phyloP scores from a whole-genome alignment of 2,113 vertebrate species.

The Myotis brandtii region DNA sequence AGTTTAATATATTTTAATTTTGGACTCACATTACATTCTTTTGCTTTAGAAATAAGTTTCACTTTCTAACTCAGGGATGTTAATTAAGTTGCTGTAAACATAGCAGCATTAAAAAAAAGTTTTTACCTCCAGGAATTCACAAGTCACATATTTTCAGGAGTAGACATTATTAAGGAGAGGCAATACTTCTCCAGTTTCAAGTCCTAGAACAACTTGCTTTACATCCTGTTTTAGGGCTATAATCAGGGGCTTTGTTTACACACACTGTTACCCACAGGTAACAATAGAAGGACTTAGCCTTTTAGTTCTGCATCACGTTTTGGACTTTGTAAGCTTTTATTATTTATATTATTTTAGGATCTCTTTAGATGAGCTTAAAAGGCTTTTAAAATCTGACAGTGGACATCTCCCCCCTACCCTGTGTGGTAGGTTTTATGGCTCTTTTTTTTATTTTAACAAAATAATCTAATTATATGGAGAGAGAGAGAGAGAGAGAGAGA shows the following conservation, averaged over 20 bases:
- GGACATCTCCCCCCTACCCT: not conserved
- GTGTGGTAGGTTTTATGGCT: not conserved
- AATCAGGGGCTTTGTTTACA: not conserved
- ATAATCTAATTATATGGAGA: not conserved
- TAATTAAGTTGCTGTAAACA: constrained; percentile 47
- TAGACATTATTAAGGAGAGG: not conserved
- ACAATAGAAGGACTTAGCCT: not conserved
- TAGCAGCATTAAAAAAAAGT: not conserved
- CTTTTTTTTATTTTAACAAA: constrained; percentile 31
- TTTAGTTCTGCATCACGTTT: not conserved
- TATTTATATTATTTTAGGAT: constrained; percentile 32
- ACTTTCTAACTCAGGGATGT: not conserved
- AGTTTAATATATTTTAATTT: not conserved
- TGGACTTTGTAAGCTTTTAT: constrained; percentile 17
- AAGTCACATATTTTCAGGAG: constrained; percentile 30
- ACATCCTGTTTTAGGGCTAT: not conserved
- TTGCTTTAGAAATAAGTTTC: constrained; percentile 24
- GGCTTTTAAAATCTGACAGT: not conserved
- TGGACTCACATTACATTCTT: not conserved
- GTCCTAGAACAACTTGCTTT: not conserved
- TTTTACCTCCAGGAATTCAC: constrained; percentile 17
- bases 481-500: too few relatives aligned
- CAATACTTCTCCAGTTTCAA: not conserved
- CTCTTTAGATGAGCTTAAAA: constrained; percentile 1
- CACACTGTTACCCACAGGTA: not conserved